These are phyloP conservation scores for Thermophis baileyi DNA, from an alignment of 2,113 vertebrate species.

Conservation along the genomic window DNA sequence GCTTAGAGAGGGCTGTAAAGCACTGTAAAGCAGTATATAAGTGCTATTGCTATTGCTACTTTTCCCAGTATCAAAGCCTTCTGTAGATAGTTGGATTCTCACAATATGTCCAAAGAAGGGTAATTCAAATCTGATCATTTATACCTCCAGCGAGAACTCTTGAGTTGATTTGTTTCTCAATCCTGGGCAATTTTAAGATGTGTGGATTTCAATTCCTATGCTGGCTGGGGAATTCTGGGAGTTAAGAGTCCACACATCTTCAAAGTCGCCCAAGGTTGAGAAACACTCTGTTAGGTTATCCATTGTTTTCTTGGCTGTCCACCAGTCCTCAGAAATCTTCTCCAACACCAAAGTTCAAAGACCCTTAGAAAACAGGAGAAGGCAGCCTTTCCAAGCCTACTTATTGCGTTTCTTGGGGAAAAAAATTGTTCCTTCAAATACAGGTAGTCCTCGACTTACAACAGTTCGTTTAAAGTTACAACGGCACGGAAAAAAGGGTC, in stretches of 20 bases:
- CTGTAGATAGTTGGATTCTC: neutral
- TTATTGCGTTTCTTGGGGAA: neutral
- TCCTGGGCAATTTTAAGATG: neutral
- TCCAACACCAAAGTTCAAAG: neutral
- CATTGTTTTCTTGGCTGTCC: neutral
- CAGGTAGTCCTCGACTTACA: too few species aligned
- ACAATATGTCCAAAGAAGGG: neutral
- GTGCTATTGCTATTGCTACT: too few species aligned
- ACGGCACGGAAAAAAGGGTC: too few species aligned
- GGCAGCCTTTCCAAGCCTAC: neutral
- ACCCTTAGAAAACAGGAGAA: neutral
- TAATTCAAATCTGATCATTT: neutral
- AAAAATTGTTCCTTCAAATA: neutral
- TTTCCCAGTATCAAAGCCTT: neutral
- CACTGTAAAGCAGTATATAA: too few species aligned
- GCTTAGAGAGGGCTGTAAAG: too few species aligned
- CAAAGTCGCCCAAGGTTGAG: neutral
- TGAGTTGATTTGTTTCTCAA: neutral
- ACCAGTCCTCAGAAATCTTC: neutral
- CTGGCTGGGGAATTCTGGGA: neutral
- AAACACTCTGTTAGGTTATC: neutral
- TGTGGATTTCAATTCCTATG: neutral
- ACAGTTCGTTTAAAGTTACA: too few species aligned
- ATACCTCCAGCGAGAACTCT: neutral
- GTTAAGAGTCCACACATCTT: neutral